Base-by-base conservation (phyloP, 2,113 vertebrate species). In the Onychostruthus taczanowskii region DNA sequence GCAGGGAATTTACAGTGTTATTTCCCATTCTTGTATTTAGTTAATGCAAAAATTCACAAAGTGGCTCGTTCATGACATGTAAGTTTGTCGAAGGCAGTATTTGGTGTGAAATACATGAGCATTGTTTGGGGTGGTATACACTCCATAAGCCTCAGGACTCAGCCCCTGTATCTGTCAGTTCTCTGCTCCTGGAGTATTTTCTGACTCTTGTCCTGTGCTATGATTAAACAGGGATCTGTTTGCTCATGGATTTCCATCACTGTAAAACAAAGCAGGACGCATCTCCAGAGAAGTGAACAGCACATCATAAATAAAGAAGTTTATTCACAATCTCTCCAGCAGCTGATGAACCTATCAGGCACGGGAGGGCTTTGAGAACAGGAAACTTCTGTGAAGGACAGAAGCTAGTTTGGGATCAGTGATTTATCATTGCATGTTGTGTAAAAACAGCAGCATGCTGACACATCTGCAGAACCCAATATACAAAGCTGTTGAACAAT, bases 311-410 rank as follows among this genome's bases (percentile, higher is more conserved):
- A 95, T 92, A 94, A 84, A 86, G 35, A 90, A 27, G 31, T 88
- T 88, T 74, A 68, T 69, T 90, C 76, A 58, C 74, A 39, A 5
- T 62, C 76, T 68, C 80, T 82, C 20, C 10, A 4, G 72, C 83
- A 87, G 80, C 85, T 93, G 92, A 94, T 84, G 88, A 94, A 66
- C 90, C 74, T 92, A 13, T 92, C 49, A 76, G 68, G 83, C 86
- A 64, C 47, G 53, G 88, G 90, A 78, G 80, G 31, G 41, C 61
- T 87, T 78, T 93, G 52, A 73, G 83, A 84, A 46, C 41, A 75
- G 80, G 69, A 93, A 75, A 72, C 50, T 67, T 92, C 58, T 68
- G 28, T 56, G 69, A 66, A 87, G 88, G 73, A 92, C 92, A 94
- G 94, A 78, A 95, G 92, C 69, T 79, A 28, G 76, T 68, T 77